Base-by-base conservation (phyloP, 2,797 vertebrate species). In the Alosa sapidissima region DNA sequence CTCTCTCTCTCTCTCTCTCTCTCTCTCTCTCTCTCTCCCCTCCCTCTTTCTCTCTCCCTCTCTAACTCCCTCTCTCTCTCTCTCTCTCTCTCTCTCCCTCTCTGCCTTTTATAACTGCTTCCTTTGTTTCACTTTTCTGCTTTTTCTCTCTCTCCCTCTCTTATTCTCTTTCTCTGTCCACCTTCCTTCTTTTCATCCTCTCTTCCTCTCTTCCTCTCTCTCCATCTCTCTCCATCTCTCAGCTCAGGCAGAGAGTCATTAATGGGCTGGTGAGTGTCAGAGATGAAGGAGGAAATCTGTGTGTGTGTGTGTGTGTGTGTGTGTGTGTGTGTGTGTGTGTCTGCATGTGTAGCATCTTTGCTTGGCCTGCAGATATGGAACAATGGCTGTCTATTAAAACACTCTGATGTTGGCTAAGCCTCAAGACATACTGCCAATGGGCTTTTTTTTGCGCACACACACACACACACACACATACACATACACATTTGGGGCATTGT, bases 1-100 rank as follows among this genome's bases (percentile, higher is more conserved):
- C 78, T 83, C 88, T 86, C 87, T 88, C 88, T 81, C 89, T 88
- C 85, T 28, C 28, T 1, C 28, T 28, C 28, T 28, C 1, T 28
- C 28, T 28, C 28, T 28, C 28, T 28, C 28, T 1, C 28, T 28
- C 28, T 28, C 28, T 58, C 14, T n/a, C n/a, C n/a, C n/a, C n/a
- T n/a, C n/a, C n/a, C n/a, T n/a, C n/a, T n/a, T n/a, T n/a, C n/a
- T n/a, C n/a, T n/a, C n/a, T n/a, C n/a, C n/a, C n/a, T 84, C 90
- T 13, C 51, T 52, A 48, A 11, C 51, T 10, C 11, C 13, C 52
- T 13, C 60, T 41, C 45, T 41, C n/a, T 19, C 11, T 81, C 55
- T 68, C 19, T 36, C 78, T 82, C 88, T 58, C 14, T 49, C 49
- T 49, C 10, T 11, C 49, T 11, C 1, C 6, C 41, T 19, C 52